Conservation (phyloP, 1,140 invertebrate species). For the Zaprionus nigranus region DNA sequence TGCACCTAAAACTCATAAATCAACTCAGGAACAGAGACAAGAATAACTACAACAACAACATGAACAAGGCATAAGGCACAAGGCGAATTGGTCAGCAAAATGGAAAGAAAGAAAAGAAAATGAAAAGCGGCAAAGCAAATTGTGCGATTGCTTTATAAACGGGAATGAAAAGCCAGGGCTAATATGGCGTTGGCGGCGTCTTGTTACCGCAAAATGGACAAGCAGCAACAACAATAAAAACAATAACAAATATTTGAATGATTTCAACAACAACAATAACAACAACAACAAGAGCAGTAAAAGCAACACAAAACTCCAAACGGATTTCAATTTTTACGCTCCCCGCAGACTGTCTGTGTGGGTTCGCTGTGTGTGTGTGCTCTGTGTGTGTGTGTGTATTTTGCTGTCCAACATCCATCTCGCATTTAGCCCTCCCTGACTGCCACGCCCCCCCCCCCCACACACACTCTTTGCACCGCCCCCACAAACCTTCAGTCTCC, state of each 20-base stretch:
- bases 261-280: constrained; percentile 43
- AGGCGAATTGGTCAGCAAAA: constrained; percentile 59
- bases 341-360: background rate
- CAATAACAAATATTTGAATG: constrained; percentile 65
- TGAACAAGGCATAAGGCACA: constrained; percentile 9
- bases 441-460: background rate
- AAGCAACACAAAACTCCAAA: constrained; percentile 26
- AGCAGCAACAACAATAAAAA: constrained; percentile 33
- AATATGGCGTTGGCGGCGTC: constrained; percentile 75
- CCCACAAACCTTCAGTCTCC: background rate
- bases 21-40: constrained; percentile 59
- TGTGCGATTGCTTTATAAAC: constrained; percentile 56
- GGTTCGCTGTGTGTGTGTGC: background rate
- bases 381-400: constrained; percentile 21
- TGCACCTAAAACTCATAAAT: constrained; percentile 73
- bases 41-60: constrained; percentile 6
- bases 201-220: constrained; percentile 57
- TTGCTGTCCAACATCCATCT: constrained; percentile 27
- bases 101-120: constrained; percentile 29
- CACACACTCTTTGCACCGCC: background rate
- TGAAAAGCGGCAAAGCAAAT: constrained; percentile 54
- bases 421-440: background rate
- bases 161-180: constrained; percentile 67
- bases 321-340: constrained; percentile 39
- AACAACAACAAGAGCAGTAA: background rate